A percentile compares a stretch with the other conserved stretches of the same genome.
These are phyloP conservation scores for Lepidothrix coronata DNA, from an alignment of 2,113 vertebrate genomes.

Conservation along the genomic window DNA sequence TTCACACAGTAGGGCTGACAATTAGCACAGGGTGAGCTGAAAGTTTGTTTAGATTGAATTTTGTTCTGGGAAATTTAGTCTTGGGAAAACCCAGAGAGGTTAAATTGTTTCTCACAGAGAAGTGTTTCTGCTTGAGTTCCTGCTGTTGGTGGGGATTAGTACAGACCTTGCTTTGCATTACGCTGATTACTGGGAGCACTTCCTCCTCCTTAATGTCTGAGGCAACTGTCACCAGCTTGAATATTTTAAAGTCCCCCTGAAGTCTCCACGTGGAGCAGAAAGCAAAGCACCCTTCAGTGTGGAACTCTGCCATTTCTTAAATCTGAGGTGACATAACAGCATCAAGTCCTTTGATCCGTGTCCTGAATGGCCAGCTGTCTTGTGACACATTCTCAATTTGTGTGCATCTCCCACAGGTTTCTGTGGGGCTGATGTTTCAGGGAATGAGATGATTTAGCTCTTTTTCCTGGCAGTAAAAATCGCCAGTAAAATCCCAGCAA, in stretches of 20 bases:
- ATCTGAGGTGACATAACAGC: neutral
- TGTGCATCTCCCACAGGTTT: neutral
- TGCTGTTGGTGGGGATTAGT: neutral
- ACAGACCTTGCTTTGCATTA: neutral
- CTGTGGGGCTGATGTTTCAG: neutral
- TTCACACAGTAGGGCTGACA: neutral
- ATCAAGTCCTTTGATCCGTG: neutral
- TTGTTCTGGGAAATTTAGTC: neutral
- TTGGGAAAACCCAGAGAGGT: neutral
- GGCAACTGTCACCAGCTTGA: neutral
- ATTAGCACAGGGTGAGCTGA: neutral
- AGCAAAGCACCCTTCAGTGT: neutral
- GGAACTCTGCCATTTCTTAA: neutral
- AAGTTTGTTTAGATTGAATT: neutral
- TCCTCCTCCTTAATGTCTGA: neutral
- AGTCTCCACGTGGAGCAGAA: neutral
- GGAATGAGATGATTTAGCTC: neutral
- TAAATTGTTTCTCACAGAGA: neutral
- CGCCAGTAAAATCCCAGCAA: neutral
- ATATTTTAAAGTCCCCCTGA: neutral
- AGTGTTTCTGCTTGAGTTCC: neutral
- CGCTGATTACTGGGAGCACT: neutral
- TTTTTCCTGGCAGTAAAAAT: neutral
- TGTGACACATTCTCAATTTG: accelerated
- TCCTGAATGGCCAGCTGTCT: neutral